Evolutionary conservation across 35 echinoderm and acorn worm genomes (phyloP), one percentile per base, ranked within the genome.

Genomic region (Apostichopus japonicus): DNA sequence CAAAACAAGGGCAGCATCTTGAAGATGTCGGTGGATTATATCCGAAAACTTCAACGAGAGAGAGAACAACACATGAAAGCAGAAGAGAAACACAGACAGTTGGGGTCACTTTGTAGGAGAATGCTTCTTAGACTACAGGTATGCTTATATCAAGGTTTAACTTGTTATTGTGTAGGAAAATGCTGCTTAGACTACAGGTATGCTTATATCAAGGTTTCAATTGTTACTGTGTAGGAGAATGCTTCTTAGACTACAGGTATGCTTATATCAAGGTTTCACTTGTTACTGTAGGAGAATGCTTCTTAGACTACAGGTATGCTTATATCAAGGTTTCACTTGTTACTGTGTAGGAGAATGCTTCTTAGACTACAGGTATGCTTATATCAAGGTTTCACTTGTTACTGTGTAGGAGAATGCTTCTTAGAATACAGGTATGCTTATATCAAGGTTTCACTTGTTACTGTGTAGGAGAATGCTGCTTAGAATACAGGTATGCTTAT

Each of bases 111-210:
- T 4, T 96, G 95, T 77, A 92, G 97, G 54, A 83, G 93, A 71
- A 98, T 96, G 94, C 93, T 98, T 65, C 87, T 96, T 4, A 92
- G 97, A 72, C 94, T 98, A 94, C 97, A 98, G 94, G 97, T 98
- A 93, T 65, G 24, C 71, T 75, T 27, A 13, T 21, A 9, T 65
- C 25, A 55, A 14, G 53, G 11, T 67, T 67, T 67, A 90, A 57
- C 91, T 98, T 21, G 79, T 79, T 80, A 17, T 72, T 96, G 9
- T 96, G 95, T 75, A 92, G 96, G 16, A 81, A 90, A 65, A 96
- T 96, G 94, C 93, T 98, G 71, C 86, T 96, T 2, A 92, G 96
- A 67, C 93, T 98, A 94, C 96, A 98, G 92, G 96, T 98, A 93
- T 67, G 17, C 63, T 67, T 67, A 10, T 67, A 17, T 67, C 63